Conservation (phyloP, 1,140 invertebrate genomes). For the Centruroides sculpturatus region DNA sequence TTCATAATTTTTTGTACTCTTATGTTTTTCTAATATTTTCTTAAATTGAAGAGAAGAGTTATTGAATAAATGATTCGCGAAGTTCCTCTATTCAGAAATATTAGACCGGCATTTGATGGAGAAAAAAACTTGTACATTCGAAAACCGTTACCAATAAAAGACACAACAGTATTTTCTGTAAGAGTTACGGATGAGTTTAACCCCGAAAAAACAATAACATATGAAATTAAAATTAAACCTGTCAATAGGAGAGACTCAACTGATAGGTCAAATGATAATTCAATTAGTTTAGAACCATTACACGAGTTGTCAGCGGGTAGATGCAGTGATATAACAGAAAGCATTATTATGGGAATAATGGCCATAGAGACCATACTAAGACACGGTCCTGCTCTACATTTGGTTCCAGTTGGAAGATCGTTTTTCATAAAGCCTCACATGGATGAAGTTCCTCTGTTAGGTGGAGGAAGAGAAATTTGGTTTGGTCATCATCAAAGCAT, state of each 20-base stretch:
- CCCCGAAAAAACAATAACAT: neutral
- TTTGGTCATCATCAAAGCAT: conserved; percentile 15
- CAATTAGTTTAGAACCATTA: conserved; percentile 6
- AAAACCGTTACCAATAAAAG: neutral
- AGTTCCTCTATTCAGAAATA: neutral
- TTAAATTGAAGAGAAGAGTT: conserved; percentile 1
- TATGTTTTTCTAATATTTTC: too few species aligned
- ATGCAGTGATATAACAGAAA: conserved; percentile 1
- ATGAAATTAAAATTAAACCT: conserved; percentile 7
- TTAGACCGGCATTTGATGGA: conserved; percentile 6
- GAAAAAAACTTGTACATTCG: conserved; percentile 1
- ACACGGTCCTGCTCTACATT: conserved; percentile 5
- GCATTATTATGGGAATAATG: conserved; percentile 2
- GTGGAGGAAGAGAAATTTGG: conserved; percentile 13
- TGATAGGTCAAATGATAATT: neutral
- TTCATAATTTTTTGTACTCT: too few species aligned
- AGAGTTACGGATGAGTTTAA: neutral
- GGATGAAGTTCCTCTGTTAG: neutral
- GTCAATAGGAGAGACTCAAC: neutral
- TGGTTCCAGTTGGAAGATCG: conserved; percentile 13
- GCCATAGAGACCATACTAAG: conserved; percentile 13
- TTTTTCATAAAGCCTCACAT: conserved; percentile 10
- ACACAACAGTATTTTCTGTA: neutral
- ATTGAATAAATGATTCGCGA: neutral
- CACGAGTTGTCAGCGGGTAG: neutral